Percentiles rank a stretch among this genome's conserved stretches.
phyloP scores from a whole-genome alignment of 2,888 invertebrate genomes.

The Callimorpha dominula region DNA sequence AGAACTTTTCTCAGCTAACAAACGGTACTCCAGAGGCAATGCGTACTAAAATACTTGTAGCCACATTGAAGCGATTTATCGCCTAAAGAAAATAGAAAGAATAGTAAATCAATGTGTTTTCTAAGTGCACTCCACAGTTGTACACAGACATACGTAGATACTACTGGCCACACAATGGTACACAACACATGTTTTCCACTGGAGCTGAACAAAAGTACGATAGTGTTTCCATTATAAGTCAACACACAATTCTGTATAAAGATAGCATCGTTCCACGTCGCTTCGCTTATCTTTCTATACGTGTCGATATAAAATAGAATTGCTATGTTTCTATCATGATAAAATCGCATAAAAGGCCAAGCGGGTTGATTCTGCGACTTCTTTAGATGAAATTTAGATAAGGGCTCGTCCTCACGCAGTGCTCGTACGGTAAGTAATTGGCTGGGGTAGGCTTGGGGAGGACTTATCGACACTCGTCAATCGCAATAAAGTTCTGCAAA shows the following conservation, averaged over 20 bases:
- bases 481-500: slow-evolving; percentile 81
- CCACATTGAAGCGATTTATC: slow-evolving; percentile 41
- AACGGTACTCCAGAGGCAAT: slow-evolving; percentile 34
- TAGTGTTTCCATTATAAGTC: slow-evolving; percentile 50
- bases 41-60: slow-evolving; percentile 31
- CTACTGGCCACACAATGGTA: slow-evolving; percentile 18
- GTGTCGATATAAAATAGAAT: slow-evolving; percentile 73
- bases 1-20: slow-evolving; percentile 36
- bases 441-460: slow-evolving; percentile 70
- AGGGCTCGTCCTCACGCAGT: slow-evolving; percentile 65
- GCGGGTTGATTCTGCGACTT: slow-evolving; percentile 65
- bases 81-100: slow-evolving; percentile 41
- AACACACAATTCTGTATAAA: slow-evolving; percentile 49
- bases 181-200: slow-evolving; percentile 20
- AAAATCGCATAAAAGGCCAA: slow-evolving; percentile 53
- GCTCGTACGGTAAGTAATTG: slow-evolving; percentile 79
- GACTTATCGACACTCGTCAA: slow-evolving; percentile 77
- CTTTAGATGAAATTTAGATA: slow-evolving; percentile 83
- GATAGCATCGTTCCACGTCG: slow-evolving; percentile 46
- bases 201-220: slow-evolving; percentile 27
- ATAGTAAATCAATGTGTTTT: slow-evolving; percentile 58
- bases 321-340: slow-evolving; percentile 59
- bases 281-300: slow-evolving; percentile 61
- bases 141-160: slow-evolving; percentile 21
- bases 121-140: slow-evolving; percentile 50